A percentile compares a stretch with the other conserved stretches of the same genome.
These are phyloP conservation scores for Tetramorium bicarinatum DNA, from an alignment of 2,888 invertebrate species.

Conservation along the genomic window DNA sequence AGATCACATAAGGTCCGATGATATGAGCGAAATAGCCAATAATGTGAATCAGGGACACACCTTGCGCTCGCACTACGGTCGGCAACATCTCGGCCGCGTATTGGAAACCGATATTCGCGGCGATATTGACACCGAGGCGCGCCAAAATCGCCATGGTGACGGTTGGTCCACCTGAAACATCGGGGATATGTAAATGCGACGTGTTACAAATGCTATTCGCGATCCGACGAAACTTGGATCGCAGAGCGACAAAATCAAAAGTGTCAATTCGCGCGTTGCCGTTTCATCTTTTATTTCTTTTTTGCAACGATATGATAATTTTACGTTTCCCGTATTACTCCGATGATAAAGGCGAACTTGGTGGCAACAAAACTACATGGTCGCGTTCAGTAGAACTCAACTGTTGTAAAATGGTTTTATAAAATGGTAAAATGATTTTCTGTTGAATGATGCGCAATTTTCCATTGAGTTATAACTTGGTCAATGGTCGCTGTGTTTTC, in stretches of 20 bases:
- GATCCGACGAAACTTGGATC: background rate
- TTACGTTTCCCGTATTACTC: background rate
- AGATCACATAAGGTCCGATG: slow-evolving; percentile 94
- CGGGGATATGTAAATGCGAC: slow-evolving; percentile 67
- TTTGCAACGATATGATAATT: background rate
- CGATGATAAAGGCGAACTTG: background rate
- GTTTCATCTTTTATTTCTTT: background rate
- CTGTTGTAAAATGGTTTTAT: too few species aligned
- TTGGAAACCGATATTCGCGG: slow-evolving; percentile 96
- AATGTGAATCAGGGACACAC: slow-evolving; percentile 94
- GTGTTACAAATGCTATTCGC: background rate
- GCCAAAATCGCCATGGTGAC: slow-evolving; percentile 94
- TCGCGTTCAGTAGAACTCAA: too few species aligned
- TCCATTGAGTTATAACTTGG: too few species aligned
- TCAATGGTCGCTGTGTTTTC: too few species aligned
- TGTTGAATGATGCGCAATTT: too few species aligned
- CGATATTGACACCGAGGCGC: slow-evolving; percentile 94
- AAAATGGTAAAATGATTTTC: too few species aligned
- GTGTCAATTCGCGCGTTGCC: background rate
- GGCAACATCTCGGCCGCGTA: slow-evolving; percentile 96
- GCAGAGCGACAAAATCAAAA: background rate
- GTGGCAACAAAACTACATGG: background rate
- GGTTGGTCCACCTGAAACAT: slow-evolving; percentile 88
- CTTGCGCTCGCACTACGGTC: slow-evolving; percentile 95
- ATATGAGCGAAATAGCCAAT: slow-evolving; percentile 96